A percentile compares a stretch with the other conserved stretches of the same genome.
Conservation (phyloP, 2,797 vertebrate genomes). For the Zalophus californianus region DNA sequence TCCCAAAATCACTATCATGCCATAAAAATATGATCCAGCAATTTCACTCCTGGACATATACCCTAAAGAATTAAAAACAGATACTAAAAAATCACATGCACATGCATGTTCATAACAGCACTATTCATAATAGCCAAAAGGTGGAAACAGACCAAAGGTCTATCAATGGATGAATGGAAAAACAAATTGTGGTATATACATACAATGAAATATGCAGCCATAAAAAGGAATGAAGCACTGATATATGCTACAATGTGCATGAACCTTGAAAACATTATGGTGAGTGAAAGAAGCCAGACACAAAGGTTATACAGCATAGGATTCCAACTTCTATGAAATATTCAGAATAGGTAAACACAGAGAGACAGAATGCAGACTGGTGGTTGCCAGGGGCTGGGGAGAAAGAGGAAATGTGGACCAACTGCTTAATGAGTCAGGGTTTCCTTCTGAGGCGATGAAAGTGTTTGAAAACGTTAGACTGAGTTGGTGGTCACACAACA, state of each 20-base stretch:
- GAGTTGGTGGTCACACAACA: neutral
- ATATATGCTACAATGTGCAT: neutral
- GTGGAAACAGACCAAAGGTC: neutral
- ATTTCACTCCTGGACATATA: neutral
- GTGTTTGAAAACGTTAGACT: neutral
- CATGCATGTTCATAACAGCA: neutral
- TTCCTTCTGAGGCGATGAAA: neutral
- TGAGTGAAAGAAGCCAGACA: neutral
- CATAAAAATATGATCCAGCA: neutral
- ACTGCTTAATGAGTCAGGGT: neutral
- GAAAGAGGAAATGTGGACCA: neutral
- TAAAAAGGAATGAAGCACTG: neutral
- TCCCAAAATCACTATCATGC: neutral
- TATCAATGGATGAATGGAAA: neutral
- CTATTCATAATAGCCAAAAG: neutral
- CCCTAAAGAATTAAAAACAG: neutral
- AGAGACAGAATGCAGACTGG: neutral
- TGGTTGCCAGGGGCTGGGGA: neutral
- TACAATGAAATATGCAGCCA: neutral
- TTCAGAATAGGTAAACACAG: neutral
- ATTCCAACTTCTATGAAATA: neutral
- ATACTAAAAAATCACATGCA: neutral
- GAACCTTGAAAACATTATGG: neutral
- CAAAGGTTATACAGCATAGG: neutral
- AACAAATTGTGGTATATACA: neutral